Percentiles rank a stretch among this genome's conserved stretches.
Conservation (phyloP, 2,888 invertebrate species). For the Erannis defoliaria region DNA sequence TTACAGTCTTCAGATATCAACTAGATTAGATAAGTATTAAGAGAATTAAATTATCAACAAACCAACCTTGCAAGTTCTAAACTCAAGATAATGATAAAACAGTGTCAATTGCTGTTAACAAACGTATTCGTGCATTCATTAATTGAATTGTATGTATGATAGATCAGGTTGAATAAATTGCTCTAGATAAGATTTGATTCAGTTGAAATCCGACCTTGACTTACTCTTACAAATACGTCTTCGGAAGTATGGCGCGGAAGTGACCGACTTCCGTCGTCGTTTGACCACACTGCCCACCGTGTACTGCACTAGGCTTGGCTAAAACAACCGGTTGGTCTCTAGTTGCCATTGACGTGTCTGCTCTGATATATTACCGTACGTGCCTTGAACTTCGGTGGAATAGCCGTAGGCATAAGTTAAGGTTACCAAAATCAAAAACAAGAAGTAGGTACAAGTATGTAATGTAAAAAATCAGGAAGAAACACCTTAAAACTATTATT, state of each 20-base stretch:
- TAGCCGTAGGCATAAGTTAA: conserved; percentile 16
- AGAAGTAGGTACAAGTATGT: background rate
- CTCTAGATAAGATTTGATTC: conserved; percentile 26
- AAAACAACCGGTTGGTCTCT: conserved; percentile 57
- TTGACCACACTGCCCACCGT: conserved; percentile 43
- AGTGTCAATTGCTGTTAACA: conserved; percentile 5
- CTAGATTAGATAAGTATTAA: background rate
- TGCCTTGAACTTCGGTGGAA: conserved; percentile 45
- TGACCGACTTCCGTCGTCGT: conserved; percentile 56
- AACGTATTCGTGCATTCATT: background rate
- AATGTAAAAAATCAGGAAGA: background rate
- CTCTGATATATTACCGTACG: conserved; percentile 50
- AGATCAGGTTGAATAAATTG: background rate
- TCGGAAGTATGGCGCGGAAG: conserved; percentile 68
- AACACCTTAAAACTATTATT: background rate
- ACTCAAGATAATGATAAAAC: conserved; percentile 8
- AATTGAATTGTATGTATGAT: background rate
- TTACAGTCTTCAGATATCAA: background rate
- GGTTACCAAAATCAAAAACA: background rate
- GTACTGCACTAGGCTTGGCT: conserved; percentile 46
- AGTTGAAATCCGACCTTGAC: conserved; percentile 54
- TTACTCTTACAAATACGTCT: conserved; percentile 56
- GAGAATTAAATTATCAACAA: background rate
- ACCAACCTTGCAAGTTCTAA: background rate
- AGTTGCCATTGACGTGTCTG: conserved; percentile 61